These are phyloP conservation scores for Nomada fabriciana DNA, from an alignment of 2,888 invertebrate genomes.

Conservation along the genomic window DNA sequence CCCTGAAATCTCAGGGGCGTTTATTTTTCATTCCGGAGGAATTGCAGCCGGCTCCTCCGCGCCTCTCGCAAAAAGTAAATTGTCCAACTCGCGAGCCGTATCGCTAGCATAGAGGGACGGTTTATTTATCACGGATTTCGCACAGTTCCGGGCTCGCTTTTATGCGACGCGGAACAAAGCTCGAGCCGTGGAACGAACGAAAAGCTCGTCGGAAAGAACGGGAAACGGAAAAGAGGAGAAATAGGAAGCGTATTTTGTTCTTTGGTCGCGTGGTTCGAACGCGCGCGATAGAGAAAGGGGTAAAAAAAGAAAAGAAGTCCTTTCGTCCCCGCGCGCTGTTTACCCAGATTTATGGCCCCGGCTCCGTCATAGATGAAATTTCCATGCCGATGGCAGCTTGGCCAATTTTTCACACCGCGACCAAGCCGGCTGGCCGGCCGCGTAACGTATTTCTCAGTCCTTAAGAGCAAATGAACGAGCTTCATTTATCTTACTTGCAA, in stretches of 20 bases:
- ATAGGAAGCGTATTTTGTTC: conserved; percentile 56
- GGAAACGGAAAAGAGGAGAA: neutral
- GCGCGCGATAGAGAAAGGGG: neutral
- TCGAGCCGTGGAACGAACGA: conserved; percentile 35
- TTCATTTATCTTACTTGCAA: conserved; percentile 50
- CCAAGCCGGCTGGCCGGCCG: conserved; percentile 38
- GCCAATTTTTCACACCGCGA: conserved; percentile 55
- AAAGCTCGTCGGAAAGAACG: conserved; percentile 28
- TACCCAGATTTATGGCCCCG: conserved; percentile 56
- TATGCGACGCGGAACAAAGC: conserved; percentile 54
- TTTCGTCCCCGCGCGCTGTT: conserved; percentile 47
- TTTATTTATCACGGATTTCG: conserved; percentile 73
- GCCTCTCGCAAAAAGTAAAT: conserved; percentile 65
- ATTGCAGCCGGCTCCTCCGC: neutral
- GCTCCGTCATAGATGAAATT: conserved; percentile 57
- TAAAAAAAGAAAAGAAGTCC: neutral
- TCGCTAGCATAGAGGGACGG: conserved; percentile 61
- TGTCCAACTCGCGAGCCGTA: conserved; percentile 59
- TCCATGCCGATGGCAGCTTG: conserved; percentile 44
- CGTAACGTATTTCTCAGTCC: conserved; percentile 56
- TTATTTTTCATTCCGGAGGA: conserved; percentile 1
- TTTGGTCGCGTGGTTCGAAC: conserved; percentile 37
- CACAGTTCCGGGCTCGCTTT: conserved; percentile 46
- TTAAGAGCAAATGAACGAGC: conserved; percentile 59
- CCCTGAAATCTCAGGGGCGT: conserved; percentile 5